These are phyloP conservation scores for Phodopus roborovskii DNA, from an alignment of 2,113 vertebrate species.

Conservation along the genomic window DNA sequence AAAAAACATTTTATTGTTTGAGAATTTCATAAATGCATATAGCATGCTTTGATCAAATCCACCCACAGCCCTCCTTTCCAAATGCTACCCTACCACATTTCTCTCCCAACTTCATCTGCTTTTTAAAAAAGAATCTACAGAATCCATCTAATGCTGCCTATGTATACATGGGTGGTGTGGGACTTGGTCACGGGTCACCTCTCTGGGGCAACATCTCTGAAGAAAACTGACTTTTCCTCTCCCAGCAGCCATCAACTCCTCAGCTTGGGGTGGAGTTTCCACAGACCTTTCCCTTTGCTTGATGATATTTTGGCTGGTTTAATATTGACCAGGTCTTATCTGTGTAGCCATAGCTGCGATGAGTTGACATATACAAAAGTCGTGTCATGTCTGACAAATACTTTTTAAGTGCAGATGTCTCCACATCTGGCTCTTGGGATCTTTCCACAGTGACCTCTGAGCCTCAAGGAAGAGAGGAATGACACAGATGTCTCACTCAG, in stretches of 20 bases:
- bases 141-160: neutral
- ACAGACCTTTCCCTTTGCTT: neutral
- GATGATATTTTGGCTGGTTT: neutral
- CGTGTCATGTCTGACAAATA: neutral
- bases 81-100: neutral
- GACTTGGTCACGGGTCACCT: too few relatives aligned
- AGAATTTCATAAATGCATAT: neutral
- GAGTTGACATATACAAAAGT: neutral
- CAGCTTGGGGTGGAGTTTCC: neutral
- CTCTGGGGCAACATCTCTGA: neutral
- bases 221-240: neutral
- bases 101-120: neutral
- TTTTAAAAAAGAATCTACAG: neutral
- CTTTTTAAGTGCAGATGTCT: neutral
- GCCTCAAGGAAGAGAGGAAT: neutral
- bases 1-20: neutral
- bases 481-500: neutral
- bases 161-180: neutral
- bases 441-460: neutral
- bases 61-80: neutral
- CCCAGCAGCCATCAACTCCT: neutral
- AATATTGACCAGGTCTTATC: neutral
- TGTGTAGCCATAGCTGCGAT: neutral
- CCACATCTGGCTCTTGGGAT: neutral
- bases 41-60: neutral